Conservation (phyloP, 1,140 invertebrate species). For the Monomorium pharaonis region DNA sequence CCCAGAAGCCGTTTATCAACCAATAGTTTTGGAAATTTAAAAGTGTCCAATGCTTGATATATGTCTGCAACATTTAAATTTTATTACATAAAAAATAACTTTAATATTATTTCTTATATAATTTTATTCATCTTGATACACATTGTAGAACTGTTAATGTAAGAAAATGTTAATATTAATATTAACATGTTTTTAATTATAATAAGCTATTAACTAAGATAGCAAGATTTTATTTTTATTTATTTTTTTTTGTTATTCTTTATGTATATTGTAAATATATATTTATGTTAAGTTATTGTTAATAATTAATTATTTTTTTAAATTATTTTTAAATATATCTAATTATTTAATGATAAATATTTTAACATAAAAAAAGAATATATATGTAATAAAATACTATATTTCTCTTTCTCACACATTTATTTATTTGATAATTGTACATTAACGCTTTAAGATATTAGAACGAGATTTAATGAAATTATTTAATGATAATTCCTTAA, state of each 20-base stretch:
- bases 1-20: not conserved
- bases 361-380: not conserved
- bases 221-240: not conserved
- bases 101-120: not conserved
- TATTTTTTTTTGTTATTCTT: constrained; percentile 18
- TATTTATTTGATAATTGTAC: not conserved
- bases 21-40: constrained; percentile 18
- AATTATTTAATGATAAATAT: not conserved
- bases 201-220: not conserved
- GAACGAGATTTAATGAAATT: constrained; percentile 13
- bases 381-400: not conserved
- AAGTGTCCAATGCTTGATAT: constrained; percentile 7
- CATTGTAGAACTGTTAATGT: not conserved
- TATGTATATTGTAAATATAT: not conserved
- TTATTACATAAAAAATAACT: not conserved
- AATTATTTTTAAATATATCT: no score
- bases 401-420: not conserved
- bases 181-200: not conserved
- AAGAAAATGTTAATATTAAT: not conserved
- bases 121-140: not conserved
- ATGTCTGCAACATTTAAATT: not conserved
- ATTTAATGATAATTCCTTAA: not conserved
- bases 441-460: not conserved
- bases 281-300: no score
- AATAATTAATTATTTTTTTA: not conserved